Base-by-base conservation (phyloP, 2,888 invertebrate species). In the Cryptocheilus praepositus region DNA sequence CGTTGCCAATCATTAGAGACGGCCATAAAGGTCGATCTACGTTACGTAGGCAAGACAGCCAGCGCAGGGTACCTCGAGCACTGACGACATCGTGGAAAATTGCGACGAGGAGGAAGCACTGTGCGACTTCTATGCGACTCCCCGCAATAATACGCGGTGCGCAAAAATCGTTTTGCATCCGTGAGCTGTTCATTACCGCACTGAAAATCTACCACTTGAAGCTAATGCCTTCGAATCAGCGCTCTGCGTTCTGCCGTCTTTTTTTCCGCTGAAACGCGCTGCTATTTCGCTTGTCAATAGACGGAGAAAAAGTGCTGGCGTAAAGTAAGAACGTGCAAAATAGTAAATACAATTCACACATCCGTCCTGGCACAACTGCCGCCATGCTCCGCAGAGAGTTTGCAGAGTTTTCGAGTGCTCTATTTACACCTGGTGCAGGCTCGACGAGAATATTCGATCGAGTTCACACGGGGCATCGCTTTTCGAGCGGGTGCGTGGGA, bases 1-100 rank as follows among this genome's bases (percentile, higher is more conserved):
- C 71, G 70, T 65, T 71, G 75, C 61, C 65, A 75, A 79, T 79
- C 77, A 79, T 79, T 77, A 79, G 67, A 70, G 53, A 67, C 77
- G 71, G 59, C 65, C 71, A 75, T 79, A 79, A 79, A 79, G 71
- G 77, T 79, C 79, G 73, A 79, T 76, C 67, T 68, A 73, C 67
- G 71, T 76, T 79, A 70, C 60, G 60, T 49, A 44, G 63, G 49
- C 66, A 68, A 78, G 70, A 68, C 69, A 65, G 59, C 61, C 49
- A 56, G 51, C 67, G 61, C 45, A 61, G 16, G 21, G 16, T 49
- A 59, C 55, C 43, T 51, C 59, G 45, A 51, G 65, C 67, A 71
- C 61, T 25, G 25, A 25, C 25, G 25, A 25, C 25, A 25, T 76
- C 66, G 54, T 53, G 58, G 57, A 53, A 7, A 11, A 36, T 36